phyloP scores from a whole-genome alignment of 2,113 vertebrate genomes.

The Columba janthina region DNA sequence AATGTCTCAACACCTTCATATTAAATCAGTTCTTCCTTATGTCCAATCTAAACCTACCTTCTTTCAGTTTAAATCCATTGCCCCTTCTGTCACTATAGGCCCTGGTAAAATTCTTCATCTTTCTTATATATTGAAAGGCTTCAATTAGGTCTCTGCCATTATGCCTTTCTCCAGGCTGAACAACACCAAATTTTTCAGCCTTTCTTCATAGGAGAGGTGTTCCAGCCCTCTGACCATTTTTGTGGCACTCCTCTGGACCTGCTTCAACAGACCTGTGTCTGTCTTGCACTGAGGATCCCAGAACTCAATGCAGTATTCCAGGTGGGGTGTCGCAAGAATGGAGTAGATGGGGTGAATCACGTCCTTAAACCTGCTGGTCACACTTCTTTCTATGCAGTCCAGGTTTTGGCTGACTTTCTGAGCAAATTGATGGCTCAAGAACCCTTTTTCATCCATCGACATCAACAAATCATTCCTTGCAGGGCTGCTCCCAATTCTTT shows the following conservation, averaged over 20 bases:
- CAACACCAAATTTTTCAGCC: no score
- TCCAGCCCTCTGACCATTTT: no score
- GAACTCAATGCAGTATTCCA: no score
- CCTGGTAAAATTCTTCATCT: neutral
- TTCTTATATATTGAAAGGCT: neutral
- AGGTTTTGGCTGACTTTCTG: neutral
- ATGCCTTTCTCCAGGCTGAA: neutral
- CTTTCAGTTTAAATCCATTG: neutral
- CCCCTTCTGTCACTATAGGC: neutral
- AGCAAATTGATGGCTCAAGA: neutral
- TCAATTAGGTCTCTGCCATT: fast-evolving
- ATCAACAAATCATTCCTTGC: neutral
- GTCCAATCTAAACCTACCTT: neutral
- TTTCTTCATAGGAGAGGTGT: no score
- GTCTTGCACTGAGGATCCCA: no score
- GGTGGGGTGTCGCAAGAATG: no score
- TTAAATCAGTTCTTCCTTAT: neutral
- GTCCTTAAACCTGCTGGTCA: no score
- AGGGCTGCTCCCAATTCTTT: neutral
- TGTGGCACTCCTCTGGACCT: no score
- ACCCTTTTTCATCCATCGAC: neutral
- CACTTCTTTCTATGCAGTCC: no score
- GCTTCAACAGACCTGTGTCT: no score
- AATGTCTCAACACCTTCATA: neutral
- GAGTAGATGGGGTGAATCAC: no score